Evolutionary conservation across 1,140 invertebrate species (phyloP), one percentile per base, ranked within the genome.

Genomic region (Capitella teleta): DNA sequence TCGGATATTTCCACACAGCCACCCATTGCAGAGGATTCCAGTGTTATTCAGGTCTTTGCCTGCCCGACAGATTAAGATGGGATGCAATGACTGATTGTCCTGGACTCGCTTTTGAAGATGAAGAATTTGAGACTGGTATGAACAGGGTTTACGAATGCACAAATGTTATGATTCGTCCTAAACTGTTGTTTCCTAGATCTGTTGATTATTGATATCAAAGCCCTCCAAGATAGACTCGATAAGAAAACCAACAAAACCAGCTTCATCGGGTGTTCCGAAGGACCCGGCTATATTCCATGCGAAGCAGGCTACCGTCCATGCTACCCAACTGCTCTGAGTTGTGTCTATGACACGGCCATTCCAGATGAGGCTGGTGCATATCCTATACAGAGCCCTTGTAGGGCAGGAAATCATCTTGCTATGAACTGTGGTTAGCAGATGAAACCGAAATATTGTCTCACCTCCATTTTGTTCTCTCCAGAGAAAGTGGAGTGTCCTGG

Each of bases 1-100:
- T 40, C 19, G 38, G 10, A 6, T 12, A 12, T 38, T 38, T 5
- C 16, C 16, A 38, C 4, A 5, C 45, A 47, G 45, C 18, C 5
- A 28, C 8, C 26, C 8, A 32, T 1, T 50, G 48, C 37, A 46
- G 24, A 23, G 48, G 48, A 5, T 50, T 50, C 19, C 43, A 47
- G 6, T 50, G 48, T 25, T 47, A 30, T 40, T 44, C 38, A 12
- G 48, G 48, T 5, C 19, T 25, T 10, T 50, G 48, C 21, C 5
- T 47, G 5, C 14, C 30, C 18, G 28, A 16, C 21, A 26, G 25
- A 8, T 32, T 47, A 2, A 16, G 36, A 19, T 16, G 25, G 6
- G 45, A 47, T 19, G 2, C 36, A 16, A n/a, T 3, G 5, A 32
- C 19, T 1, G 45, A 47, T 32, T 47, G 45, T 47, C 45, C 45